Conservation (phyloP, 2,888 invertebrate species). For the Barypeithes pellucidus region DNA sequence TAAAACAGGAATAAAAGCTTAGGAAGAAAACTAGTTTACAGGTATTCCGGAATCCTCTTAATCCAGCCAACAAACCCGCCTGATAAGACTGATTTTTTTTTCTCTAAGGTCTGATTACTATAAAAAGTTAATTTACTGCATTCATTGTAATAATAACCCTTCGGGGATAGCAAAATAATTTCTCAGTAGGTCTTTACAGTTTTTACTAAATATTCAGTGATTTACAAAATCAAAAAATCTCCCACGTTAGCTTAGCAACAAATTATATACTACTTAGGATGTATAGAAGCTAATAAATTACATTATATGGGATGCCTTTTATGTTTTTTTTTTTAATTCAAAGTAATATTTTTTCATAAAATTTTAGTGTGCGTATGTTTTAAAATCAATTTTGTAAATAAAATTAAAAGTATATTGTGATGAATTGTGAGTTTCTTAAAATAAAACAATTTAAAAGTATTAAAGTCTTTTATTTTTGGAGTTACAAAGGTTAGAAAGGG, state of each 20-base stretch:
- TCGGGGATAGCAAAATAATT: too few relatives aligned
- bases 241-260: not conserved
- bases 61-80: too few relatives aligned
- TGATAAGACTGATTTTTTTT: too few relatives aligned
- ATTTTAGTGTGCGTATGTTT: not conserved
- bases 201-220: not conserved
- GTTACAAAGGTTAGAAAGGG: conserved; percentile 8
- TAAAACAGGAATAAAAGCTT: too few relatives aligned
- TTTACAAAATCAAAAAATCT: conserved; percentile 15
- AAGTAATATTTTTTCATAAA: conserved; percentile 14
- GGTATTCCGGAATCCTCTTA: too few relatives aligned
- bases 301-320: not conserved
- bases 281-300: not conserved
- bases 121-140: too few relatives aligned
- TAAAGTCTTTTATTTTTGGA: conserved; percentile 8
- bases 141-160: too few relatives aligned
- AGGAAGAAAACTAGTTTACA: too few relatives aligned
- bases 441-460: conserved; percentile 32
- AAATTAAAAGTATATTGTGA: conserved; percentile 31
- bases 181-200: not conserved
- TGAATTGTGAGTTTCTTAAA: conserved; percentile 31
- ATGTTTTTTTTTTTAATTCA: not conserved
- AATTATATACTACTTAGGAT: not conserved
- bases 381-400: conserved; percentile 33
- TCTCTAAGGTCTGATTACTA: too few relatives aligned